Conservation (phyloP, 2,888 invertebrate species). For the Malthinus seriepunctatus region DNA sequence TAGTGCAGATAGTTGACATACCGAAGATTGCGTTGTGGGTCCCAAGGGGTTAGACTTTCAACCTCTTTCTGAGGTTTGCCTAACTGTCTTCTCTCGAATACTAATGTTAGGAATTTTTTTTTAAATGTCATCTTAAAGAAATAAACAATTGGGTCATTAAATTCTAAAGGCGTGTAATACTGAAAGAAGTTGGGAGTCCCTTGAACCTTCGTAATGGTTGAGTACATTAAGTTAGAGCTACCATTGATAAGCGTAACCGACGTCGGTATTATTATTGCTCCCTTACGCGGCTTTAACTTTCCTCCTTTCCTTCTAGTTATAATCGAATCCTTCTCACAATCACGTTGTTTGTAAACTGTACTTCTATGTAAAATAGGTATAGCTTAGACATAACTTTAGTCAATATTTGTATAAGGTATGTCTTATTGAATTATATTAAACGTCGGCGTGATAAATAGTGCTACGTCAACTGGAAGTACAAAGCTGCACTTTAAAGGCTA, state of each 20-base stretch:
- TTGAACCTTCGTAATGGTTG: constrained; percentile 11
- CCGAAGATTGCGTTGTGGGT: constrained; percentile 45
- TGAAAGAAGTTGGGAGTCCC: constrained; percentile 8
- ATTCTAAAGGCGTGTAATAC: constrained; percentile 29
- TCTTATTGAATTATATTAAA: no score
- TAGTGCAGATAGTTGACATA: constrained; percentile 45
- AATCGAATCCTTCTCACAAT: constrained; percentile 14
- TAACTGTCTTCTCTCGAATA: constrained; percentile 44
- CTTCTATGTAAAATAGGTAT: constrained; percentile 6
- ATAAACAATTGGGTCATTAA: constrained; percentile 41
- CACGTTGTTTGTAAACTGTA: constrained; percentile 5
- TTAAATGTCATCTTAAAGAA: constrained; percentile 44
- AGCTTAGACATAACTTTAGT: neutral
- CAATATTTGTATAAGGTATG: neutral
- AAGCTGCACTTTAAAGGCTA: constrained; percentile 13
- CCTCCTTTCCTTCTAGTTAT: constrained; percentile 11
- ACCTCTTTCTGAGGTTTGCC: constrained; percentile 49
- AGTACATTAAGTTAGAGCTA: constrained; percentile 13
- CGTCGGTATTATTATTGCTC: constrained; percentile 14
- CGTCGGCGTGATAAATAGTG: constrained; percentile 9
- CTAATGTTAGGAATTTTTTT: constrained; percentile 46
- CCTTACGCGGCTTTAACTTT: constrained; percentile 13
- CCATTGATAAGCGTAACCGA: constrained; percentile 13
- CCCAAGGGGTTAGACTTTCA: constrained; percentile 48
- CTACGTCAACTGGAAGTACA: constrained; percentile 9